Evolutionary conservation across 2,113 vertebrate genomes (phyloP).

Genomic region (Chloropsis hardwickii): DNA sequence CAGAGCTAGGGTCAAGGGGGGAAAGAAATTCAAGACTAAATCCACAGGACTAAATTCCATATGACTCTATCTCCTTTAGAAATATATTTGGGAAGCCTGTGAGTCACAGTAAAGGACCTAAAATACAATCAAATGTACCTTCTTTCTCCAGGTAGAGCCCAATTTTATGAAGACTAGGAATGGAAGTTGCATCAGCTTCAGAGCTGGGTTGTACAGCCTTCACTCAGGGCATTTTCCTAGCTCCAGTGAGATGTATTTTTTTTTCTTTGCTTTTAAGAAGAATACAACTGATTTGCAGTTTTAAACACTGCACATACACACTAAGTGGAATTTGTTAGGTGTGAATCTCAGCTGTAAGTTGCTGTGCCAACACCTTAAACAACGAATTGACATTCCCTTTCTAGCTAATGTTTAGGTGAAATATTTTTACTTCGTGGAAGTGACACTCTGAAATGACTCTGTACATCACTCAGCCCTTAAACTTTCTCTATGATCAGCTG

Average conservation of each 20-base stretch:
- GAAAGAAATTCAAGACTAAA: not conserved
- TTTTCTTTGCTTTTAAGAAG: not conserved
- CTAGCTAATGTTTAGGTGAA: not conserved
- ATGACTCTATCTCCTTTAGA: not conserved
- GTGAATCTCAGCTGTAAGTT: not conserved
- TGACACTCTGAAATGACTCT: not conserved
- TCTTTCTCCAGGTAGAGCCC: not conserved
- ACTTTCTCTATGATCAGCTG: not conserved
- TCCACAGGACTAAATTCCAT: not conserved
- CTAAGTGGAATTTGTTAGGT: not conserved
- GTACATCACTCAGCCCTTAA: not conserved
- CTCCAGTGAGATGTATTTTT: not conserved
- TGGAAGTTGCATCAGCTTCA: not conserved
- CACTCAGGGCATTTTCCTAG: not conserved
- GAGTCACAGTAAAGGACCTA: not conserved
- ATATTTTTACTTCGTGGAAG: not conserved
- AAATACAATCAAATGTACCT: not conserved
- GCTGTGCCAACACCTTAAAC: not conserved
- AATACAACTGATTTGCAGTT: not conserved
- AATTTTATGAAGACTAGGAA: not conserved
- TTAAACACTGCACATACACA: not conserved
- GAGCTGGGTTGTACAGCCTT: not conserved
- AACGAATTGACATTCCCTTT: not conserved
- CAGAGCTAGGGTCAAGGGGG: not conserved
- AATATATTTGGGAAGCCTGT: not conserved